phyloP scores from a whole-genome alignment of 2,888 invertebrate genomes.

The Daptonema setosum region DNA sequence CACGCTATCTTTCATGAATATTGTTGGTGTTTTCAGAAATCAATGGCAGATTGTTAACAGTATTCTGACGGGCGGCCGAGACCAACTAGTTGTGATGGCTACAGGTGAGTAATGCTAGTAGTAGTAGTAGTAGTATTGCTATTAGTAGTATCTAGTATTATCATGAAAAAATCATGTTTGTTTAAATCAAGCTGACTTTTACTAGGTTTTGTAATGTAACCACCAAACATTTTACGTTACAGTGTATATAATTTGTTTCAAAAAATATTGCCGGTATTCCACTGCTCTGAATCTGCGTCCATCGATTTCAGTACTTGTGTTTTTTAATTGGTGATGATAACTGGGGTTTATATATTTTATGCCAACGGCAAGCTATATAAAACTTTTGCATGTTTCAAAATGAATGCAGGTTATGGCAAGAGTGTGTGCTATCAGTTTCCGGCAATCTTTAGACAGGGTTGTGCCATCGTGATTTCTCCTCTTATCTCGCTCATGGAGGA shows the following conservation, averaged over 20 bases:
- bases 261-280: too few relatives aligned
- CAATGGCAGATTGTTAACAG: background rate
- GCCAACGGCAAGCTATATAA: too few relatives aligned
- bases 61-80: background rate
- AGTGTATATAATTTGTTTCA: too few relatives aligned
- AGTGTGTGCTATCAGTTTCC: constrained; percentile 72
- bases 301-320: background rate
- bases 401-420: constrained; percentile 42
- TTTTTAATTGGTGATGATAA: background rate
- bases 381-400: too few relatives aligned
- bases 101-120: background rate
- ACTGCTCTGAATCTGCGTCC: too few relatives aligned
- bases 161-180: too few relatives aligned
- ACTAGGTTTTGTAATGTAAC: too few relatives aligned
- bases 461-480: constrained; percentile 65
- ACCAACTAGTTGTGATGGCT: background rate
- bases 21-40: background rate
- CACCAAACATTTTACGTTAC: too few relatives aligned
- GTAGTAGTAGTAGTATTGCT: too few relatives aligned
- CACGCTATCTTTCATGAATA: background rate
- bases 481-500: constrained; percentile 73
- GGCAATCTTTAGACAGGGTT: constrained; percentile 41
- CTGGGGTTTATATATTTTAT: too few relatives aligned
- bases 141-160: too few relatives aligned
- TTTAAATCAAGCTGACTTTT: too few relatives aligned